Evolutionary conservation across 2,888 invertebrate species (phyloP).

Genomic region (Brachyptera risi): DNA sequence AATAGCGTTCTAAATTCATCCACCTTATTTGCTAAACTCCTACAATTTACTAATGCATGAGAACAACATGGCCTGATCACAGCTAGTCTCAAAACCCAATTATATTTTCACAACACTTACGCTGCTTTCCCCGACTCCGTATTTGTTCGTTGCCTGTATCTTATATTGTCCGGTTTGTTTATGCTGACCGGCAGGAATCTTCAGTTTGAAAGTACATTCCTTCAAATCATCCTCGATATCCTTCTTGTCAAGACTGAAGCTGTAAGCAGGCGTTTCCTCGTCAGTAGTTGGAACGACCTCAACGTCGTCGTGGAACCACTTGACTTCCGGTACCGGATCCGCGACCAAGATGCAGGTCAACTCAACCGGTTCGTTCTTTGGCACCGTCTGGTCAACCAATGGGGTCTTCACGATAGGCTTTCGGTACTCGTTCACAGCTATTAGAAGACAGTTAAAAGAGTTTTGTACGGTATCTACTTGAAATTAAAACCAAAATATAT

Average conservation of each 20-base stretch:
- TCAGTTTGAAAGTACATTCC: conserved; percentile 74
- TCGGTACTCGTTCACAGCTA: conserved; percentile 72
- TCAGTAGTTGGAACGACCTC: conserved; percentile 47
- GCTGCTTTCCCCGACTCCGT: conserved; percentile 68
- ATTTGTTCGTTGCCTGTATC: conserved; percentile 73
- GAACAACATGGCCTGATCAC: background rate
- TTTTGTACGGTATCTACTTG: background rate
- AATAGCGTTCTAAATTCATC: no score
- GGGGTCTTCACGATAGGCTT: conserved; percentile 69
- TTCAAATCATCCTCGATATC: conserved; percentile 71
- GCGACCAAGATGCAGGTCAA: conserved; percentile 75
- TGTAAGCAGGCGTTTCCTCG: background rate
- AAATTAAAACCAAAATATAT: background rate
- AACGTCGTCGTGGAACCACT: conserved; percentile 75
- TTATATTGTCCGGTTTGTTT: conserved; percentile 80
- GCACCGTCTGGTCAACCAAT: conserved; percentile 63
- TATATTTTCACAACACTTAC: conserved; percentile 50
- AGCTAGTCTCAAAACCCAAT: background rate
- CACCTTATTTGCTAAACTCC: background rate
- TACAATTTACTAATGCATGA: background rate
- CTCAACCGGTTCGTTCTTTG: conserved; percentile 63
- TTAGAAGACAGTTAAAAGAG: conserved; percentile 31
- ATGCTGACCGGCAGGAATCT: conserved; percentile 69
- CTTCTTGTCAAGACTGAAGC: conserved; percentile 57
- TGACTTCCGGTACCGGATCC: conserved; percentile 83